A percentile compares a stretch with the other conserved stretches of the same genome.
Conservation (phyloP, 2,888 invertebrate species). For the Frankliniella intonsa region DNA sequence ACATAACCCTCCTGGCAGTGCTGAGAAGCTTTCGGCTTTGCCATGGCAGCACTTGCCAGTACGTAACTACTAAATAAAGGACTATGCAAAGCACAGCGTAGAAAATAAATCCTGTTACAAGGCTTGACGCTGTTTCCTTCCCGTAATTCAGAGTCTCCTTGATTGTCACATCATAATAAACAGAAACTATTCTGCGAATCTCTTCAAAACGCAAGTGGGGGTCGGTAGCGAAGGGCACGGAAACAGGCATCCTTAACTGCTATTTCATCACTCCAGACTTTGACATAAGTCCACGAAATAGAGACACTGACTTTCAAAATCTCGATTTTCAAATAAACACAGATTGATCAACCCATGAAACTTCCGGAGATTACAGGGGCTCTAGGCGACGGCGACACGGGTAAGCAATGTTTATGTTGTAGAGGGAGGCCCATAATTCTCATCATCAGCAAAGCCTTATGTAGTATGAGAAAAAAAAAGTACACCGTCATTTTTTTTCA, state of each 20-base stretch:
- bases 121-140: background rate
- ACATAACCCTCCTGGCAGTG: slow-evolving; percentile 54
- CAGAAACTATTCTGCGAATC: background rate
- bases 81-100: background rate
- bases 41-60: background rate
- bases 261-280: background rate
- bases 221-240: slow-evolving; percentile 3
- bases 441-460: too few species aligned
- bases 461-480: too few species aligned
- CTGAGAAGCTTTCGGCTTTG: background rate
- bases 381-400: too few species aligned
- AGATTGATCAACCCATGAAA: too few species aligned
- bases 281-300: too few species aligned
- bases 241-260: background rate
- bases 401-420: too few species aligned
- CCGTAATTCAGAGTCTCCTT: background rate
- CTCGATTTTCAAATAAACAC: too few species aligned
- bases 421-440: too few species aligned
- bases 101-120: background rate
- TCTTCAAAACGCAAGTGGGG: slow-evolving; percentile 7
- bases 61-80: background rate
- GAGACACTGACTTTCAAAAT: too few species aligned
- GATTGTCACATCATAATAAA: slow-evolving; percentile 1
- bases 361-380: too few species aligned
- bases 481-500: too few species aligned